Conservation (phyloP, 2,797 vertebrate genomes). For the Ctenosaura bakeri region DNA sequence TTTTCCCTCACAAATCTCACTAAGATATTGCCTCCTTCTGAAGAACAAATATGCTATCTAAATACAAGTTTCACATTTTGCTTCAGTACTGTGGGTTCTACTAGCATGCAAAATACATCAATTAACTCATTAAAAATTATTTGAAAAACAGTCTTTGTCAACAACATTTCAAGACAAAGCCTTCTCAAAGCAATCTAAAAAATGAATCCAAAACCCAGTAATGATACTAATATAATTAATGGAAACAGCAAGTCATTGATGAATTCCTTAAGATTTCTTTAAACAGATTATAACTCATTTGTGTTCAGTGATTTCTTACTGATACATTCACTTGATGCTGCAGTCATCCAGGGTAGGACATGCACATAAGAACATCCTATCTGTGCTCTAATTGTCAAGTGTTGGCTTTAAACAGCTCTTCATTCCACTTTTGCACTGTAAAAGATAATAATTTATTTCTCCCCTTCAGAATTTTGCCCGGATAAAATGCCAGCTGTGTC, state of each 20-base stretch:
- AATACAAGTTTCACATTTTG: neutral
- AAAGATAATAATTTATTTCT: constrained; percentile 8
- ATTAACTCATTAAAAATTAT: neutral
- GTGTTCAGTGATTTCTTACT: neutral
- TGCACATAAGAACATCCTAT: neutral
- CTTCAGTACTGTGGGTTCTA: neutral
- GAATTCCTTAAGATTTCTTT: neutral
- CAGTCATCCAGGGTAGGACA: neutral
- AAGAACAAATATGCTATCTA: neutral
- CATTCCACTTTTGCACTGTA: neutral
- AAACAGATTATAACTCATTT: neutral
- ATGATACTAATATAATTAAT: neutral
- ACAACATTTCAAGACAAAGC: neutral
- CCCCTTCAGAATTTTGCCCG: constrained; percentile 23
- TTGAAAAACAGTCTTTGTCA: neutral
- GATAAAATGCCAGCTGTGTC: constrained; percentile 1
- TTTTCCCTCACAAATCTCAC: neutral
- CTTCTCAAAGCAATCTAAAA: neutral
- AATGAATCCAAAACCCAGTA: neutral
- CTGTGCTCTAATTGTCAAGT: constrained; percentile 1
- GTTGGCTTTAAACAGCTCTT: neutral
- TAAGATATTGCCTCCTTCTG: neutral
- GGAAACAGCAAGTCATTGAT: neutral
- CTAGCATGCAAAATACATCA: neutral
- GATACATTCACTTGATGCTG: neutral